Evolutionary conservation across 37 sponge, comb jelly and placozoan species (phyloP), one percentile per base, ranked within the genome.

Genomic region (Axinella damicornis): DNA sequence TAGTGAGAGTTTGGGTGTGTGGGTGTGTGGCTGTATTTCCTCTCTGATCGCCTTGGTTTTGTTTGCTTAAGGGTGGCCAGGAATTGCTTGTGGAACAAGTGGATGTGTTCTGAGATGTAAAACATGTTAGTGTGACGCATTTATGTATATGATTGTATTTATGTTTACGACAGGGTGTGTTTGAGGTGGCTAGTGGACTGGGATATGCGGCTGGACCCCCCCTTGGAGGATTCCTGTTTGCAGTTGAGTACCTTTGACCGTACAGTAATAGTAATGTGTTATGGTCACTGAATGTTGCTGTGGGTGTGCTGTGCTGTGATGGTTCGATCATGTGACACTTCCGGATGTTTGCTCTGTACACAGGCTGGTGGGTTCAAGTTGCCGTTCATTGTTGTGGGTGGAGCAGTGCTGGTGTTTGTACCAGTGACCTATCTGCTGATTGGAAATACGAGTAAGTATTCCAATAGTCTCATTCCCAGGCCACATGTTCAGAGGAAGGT

Each of bases 201-300:
- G 89, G 89, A 0, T 89, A 54, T 64, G 73, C 56, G 25, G 22
- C 83, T 21, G 89, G 89, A 35, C 89, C 89, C 5, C 79, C 79
- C 31, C 28, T 82, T 5, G 89, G 89, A 28, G 89, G 89, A 36
- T 53, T 89, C 28, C 41, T 89, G 20, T 89, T 83, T 57, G 2
- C 31, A 52, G 89, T 89, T 46, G 46, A 46, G 46, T 46, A 46
- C 46, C 46, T 46, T 9, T 46, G 4, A 9, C 4, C n/a, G n/a
- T n/a, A n/a, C n/a, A n/a, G n/a, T n/a, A n/a, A n/a, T n/a, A n/a
- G n/a, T n/a, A n/a, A n/a, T n/a, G n/a, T 46, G 46, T 12, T 46
- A 46, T 46, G 46, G 46, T n/a, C n/a, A n/a, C 6, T 12, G 4
- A 4, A 46, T 46, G 46, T 9, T 9, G 9, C 4, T 46, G 4